A percentile compares a stretch with the other conserved stretches of the same genome.
phyloP scores from a whole-genome alignment of 2,888 invertebrate species.

The Caenorhabditis sp. region DNA sequence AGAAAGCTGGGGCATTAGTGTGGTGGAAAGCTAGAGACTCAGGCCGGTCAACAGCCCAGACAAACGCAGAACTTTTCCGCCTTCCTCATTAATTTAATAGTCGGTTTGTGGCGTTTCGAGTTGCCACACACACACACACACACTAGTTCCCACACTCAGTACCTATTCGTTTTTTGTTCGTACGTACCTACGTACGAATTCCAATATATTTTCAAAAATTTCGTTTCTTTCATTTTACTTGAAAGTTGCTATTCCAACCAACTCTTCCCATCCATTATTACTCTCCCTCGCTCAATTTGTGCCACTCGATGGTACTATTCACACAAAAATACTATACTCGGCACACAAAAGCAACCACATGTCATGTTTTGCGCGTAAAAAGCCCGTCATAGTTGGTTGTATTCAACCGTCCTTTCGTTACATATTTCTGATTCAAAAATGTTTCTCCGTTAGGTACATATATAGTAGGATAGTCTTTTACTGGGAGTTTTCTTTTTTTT shows the following conservation, averaged over 20 bases:
- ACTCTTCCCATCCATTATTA: not conserved
- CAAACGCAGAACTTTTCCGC: conserved; percentile 22
- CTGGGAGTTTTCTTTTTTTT: not conserved
- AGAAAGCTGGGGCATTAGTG: not conserved
- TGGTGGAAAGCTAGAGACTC: conserved; percentile 3
- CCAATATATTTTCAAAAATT: too few relatives aligned
- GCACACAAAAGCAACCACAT: conserved; percentile 5
- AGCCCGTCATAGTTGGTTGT: not conserved
- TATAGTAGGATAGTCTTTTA: too few relatives aligned
- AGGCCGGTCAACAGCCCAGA: conserved; percentile 47
- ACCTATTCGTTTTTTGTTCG: conserved; percentile 1
- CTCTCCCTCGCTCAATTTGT: not conserved
- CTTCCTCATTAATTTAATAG: conserved; percentile 55
- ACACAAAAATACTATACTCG: not conserved
- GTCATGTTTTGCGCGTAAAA: conserved; percentile 1
- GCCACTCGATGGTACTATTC: not conserved
- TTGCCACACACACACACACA: conserved; percentile 15
- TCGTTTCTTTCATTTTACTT: not conserved
- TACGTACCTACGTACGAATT: too few relatives aligned
- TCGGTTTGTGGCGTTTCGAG: not conserved
- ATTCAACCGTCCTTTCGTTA: not conserved
- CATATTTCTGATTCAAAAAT: not conserved
- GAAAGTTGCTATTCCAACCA: too few relatives aligned
- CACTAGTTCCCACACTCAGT: conserved; percentile 11
- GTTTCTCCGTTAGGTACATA: too few relatives aligned